Conservation (phyloP, 1,140 invertebrate species). For the Holcopasites calliopsidis region DNA sequence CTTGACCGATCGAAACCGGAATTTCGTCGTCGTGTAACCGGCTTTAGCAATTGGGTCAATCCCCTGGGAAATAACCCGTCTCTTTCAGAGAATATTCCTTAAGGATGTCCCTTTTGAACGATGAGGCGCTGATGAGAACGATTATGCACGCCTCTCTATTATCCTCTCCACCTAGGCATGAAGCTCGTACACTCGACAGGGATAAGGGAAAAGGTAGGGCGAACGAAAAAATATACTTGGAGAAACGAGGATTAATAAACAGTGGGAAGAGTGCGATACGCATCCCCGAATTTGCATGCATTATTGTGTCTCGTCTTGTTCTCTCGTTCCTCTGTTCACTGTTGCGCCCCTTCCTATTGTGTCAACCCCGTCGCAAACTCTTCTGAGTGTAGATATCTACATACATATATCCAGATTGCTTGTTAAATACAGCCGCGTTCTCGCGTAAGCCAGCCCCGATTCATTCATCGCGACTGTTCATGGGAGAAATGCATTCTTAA, state of each 20-base stretch:
- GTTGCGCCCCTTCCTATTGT: too few species aligned
- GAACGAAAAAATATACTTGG: conserved; percentile 1
- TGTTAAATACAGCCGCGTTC: too few species aligned
- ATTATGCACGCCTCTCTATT: conserved; percentile 6
- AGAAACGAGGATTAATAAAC: conserved; percentile 44
- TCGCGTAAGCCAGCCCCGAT: conserved; percentile 3
- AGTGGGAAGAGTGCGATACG: conserved; percentile 4
- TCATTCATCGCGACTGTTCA: conserved; percentile 16
- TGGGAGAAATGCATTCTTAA: conserved; percentile 44
- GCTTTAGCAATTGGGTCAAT: not conserved
- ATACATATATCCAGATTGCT: too few species aligned
- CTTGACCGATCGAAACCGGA: not conserved
- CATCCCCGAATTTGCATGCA: conserved; percentile 15
- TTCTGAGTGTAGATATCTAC: too few species aligned
- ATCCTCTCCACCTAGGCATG: not conserved
- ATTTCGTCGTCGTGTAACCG: not conserved
- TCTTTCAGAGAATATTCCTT: conserved; percentile 15
- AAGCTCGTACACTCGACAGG: not conserved
- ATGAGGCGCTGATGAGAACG: not conserved
- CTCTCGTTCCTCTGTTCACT: not conserved
- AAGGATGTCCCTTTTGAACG: conserved; percentile 10
- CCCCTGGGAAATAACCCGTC: conserved; percentile 30
- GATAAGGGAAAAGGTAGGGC: not conserved
- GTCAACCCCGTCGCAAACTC: not conserved
- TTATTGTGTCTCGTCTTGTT: conserved; percentile 4